Base-by-base conservation (phyloP, 2,888 invertebrate genomes). In the Lycia hirtaria region DNA sequence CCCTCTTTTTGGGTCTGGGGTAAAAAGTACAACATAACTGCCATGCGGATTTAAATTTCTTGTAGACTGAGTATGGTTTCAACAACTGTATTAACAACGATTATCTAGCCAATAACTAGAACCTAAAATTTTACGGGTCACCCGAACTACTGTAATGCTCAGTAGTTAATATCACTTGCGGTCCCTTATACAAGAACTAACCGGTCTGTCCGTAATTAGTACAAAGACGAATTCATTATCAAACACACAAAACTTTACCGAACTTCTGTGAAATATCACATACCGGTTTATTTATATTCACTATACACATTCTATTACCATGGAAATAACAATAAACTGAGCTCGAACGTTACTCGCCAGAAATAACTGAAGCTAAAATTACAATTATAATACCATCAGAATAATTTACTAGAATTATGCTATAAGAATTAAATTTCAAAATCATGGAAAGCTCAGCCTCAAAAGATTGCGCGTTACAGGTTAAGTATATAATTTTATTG, bases 351-450 rank as follows among this genome's bases (percentile, higher is more conserved):
- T 57, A 22, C 33, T 43, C 17, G 38, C 51, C 35, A 52, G 52
- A 57, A 52, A 57, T 48, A 52, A 37, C 48, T 30, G 33, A 47
- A 55, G 62, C 68, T 70, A 63, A 70, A 71, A 70, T 71, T 67
- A 65, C 69, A 73, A 73, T 76, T 76, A 75, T 68, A 72, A 65
- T 67, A 65, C 56, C 69, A 74, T 75, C 69, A 71, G 62, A 58
- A 64, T 72, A 71, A 75, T 71, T 61, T 67, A 54, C 47, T 61
- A 22, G 59, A 65, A 72, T 70, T 71, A 72, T 65, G 63, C 56
- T 75, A 73, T 71, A 73, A 69, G 67, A 67, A 65, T 32, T 52
- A 65, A 69, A 65, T 68, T 69, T 78, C 76, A 56, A 64, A 65
- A 71, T 59, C 60, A 67, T 62, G 64, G 67, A 68, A 73, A 75